Conservation (phyloP, 1,140 invertebrate genomes). For the Rhyacophila brunnea region DNA sequence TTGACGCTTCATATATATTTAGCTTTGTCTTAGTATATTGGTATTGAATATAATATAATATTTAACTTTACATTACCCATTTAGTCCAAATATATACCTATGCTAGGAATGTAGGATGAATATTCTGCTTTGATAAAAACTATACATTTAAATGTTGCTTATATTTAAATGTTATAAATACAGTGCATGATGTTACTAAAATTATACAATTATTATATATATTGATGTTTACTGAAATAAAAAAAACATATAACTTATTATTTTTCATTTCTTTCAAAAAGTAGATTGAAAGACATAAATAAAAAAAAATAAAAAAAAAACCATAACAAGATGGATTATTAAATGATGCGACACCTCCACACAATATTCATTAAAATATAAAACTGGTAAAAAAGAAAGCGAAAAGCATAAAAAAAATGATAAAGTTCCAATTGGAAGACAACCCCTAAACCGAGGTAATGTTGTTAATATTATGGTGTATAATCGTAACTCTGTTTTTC, state of each 20-base stretch:
- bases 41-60: no score
- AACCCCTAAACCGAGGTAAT: constrained; percentile 29
- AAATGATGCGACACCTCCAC: neutral
- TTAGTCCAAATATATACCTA: neutral
- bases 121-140: constrained; percentile 16
- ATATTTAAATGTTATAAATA: constrained; percentile 19
- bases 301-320: constrained; percentile 18
- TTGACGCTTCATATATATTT: no score
- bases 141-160: constrained; percentile 26
- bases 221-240: constrained; percentile 28
- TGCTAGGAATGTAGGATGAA: constrained; percentile 11
- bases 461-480: constrained; percentile 34
- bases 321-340: neutral
- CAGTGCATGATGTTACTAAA: constrained; percentile 22
- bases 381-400: neutral
- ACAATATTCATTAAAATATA: neutral
- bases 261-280: constrained; percentile 8
- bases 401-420: constrained; percentile 6
- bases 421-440: constrained; percentile 25
- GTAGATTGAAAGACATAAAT: neutral
- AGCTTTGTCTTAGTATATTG: no score
- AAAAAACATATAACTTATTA: constrained; percentile 16
- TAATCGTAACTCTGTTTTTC: constrained; percentile 36
- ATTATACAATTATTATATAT: constrained; percentile 22
- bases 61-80: no score